phyloP scores from a whole-genome alignment of 1,140 invertebrate species.

The Yoshiicerus persimilis region DNA sequence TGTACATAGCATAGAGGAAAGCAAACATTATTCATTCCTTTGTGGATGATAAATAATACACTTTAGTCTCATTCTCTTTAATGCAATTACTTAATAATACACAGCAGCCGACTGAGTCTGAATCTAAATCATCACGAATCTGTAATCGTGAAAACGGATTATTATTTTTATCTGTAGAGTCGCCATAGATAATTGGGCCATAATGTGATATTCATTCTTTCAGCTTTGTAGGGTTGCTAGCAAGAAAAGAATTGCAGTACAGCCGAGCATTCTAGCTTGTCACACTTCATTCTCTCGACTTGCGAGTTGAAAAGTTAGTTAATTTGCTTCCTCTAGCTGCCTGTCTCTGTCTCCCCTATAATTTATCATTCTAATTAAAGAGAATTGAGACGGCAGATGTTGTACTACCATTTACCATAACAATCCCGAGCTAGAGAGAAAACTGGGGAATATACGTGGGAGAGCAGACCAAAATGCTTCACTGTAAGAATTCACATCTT shows the following conservation, averaged over 20 bases:
- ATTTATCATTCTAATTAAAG: conserved; percentile 27
- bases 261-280: not conserved
- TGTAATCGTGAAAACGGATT: not conserved
- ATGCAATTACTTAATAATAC: not conserved
- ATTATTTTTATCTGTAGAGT: not conserved
- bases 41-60: not conserved
- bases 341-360: not conserved
- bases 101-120: not conserved
- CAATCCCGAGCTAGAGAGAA: not conserved
- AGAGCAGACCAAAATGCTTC: not conserved
- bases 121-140: not conserved
- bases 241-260: not conserved
- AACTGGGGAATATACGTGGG: not conserved
- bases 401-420: not conserved
- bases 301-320: conserved; percentile 22
- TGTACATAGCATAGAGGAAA: not conserved
- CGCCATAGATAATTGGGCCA: not conserved
- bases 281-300: not conserved
- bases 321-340: conserved; percentile 6
- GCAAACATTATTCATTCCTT: not conserved
- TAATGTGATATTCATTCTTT: not conserved
- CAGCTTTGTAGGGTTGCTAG: not conserved
- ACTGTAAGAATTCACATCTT: not conserved
- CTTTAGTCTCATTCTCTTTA: not conserved
- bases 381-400: not conserved